Evolutionary conservation across 1,140 invertebrate species (phyloP).

Genomic region (Harpegnathos saltator): DNA sequence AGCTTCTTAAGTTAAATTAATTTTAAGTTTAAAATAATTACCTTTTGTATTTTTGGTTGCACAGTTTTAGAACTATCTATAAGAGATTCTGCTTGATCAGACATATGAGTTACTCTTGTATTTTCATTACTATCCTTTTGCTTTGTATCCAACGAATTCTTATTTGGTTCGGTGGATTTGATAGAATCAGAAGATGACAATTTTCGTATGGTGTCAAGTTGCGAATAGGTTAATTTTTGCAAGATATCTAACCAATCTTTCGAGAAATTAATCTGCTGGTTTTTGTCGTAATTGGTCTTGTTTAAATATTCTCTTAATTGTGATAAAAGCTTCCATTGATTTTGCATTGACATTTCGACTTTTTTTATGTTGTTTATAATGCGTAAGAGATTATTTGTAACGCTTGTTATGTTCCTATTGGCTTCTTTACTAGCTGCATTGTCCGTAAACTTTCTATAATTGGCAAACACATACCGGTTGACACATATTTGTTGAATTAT

Average conservation of each 20-base stretch:
- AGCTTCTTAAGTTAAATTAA: too few species aligned
- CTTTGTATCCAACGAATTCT: background rate
- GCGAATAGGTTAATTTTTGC: conserved; percentile 82
- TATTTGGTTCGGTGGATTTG: background rate
- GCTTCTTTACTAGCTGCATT: conserved; percentile 75
- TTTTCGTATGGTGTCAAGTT: conserved; percentile 80
- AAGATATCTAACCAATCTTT: conserved; percentile 86
- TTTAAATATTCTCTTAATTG: conserved; percentile 85
- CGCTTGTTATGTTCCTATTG: conserved; percentile 73
- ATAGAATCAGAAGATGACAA: conserved; percentile 77
- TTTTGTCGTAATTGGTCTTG: conserved; percentile 85
- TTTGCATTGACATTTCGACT: conserved; percentile 84
- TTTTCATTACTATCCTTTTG: background rate
- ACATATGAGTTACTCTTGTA: conserved; percentile 37
- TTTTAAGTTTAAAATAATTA: conserved; percentile 14
- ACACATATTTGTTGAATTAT: too few species aligned
- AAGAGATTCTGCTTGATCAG: conserved; percentile 33
- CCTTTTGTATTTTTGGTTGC: conserved; percentile 16
- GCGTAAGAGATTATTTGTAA: conserved; percentile 75
- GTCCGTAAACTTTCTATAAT: conserved; percentile 74
- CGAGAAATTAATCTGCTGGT: conserved; percentile 83
- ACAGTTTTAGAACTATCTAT: background rate
- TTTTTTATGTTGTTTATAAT: conserved; percentile 67
- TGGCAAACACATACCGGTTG: too few species aligned
- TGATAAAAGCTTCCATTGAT: conserved; percentile 85